Evolutionary conservation across 1,140 invertebrate genomes (phyloP), one percentile per base, ranked within the genome.

Genomic region (Cepaea nemoralis): DNA sequence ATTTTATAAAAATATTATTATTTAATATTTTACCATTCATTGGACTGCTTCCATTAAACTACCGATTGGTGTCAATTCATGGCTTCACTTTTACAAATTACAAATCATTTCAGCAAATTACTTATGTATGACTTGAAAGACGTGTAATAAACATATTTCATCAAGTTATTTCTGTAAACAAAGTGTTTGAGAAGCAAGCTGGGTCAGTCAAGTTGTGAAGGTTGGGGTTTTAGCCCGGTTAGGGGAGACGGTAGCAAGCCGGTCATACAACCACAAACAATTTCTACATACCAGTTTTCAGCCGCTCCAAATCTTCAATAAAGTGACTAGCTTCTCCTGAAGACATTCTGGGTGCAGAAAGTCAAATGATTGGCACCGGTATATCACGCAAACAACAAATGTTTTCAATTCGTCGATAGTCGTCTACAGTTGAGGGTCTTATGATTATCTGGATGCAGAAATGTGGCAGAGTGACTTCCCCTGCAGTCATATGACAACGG

Each of bases 401-500:
- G 31, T 1, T 35, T 5, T 12, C 16, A 31, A 3, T 69, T 35
- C 35, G 2, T 35, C 22, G 10, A 69, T 31, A 35, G 2, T 10
- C 35, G 24, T 16, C 31, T 33, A 66, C 59, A 66, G 24, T 66
- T 27, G 24, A 66, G 5, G 5, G 35, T 55, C 50, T 14, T 55
- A 10, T 16, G 16, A 45, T 45, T 16, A 55, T 22, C 40, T 40
- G 19, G 19, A 22, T 40, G 35, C 39, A 33, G 71, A 6, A 45
- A 74, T 74, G n/a, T 45, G 12, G 6, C 42, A 74, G 71, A 74
- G 71, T 74, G 33, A 31, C n/a, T 74, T 74, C 71, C 71, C 71
- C n/a, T 74, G n/a, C 10, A 74, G 40, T 74, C 71, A 74, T 74
- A 74, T 74, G 71, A 74, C 71, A 42, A 24, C 71, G 42, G n/a